phyloP scores from a whole-genome alignment of 2,888 invertebrate species.

The Dicyrtoma fusca region DNA sequence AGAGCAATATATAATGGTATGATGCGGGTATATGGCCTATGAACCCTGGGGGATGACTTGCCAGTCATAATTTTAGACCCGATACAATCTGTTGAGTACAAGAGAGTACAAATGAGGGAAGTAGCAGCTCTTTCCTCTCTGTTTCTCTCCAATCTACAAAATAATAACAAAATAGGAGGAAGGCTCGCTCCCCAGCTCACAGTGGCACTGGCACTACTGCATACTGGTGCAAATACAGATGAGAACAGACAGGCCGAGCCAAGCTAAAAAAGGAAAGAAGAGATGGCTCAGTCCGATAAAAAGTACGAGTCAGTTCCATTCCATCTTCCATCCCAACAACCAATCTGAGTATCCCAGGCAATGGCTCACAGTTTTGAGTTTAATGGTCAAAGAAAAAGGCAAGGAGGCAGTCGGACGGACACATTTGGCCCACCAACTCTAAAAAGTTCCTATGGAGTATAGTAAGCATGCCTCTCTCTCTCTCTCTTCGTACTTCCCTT shows the following conservation, averaged over 20 bases:
- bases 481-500: constrained; percentile 5
- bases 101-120: constrained; percentile 6
- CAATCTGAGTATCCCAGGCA: too few species aligned
- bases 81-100: constrained; percentile 37
- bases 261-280: constrained; percentile 36
- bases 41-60: constrained; percentile 20
- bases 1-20: too few species aligned
- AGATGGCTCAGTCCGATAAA: constrained; percentile 35
- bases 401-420: too few species aligned
- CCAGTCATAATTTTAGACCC: constrained; percentile 39
- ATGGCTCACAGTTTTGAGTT: too few species aligned
- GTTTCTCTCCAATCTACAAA: constrained; percentile 10
- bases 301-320: background rate
- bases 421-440: too few species aligned
- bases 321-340: too few species aligned
- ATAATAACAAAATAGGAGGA: constrained; percentile 13
- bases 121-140: background rate
- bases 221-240: too few species aligned
- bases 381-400: too few species aligned
- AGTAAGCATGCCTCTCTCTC: constrained; percentile 29
- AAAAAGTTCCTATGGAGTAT: constrained; percentile 8
- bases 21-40: too few species aligned
- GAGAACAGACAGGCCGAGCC: constrained; percentile 27
- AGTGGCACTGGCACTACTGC: too few species aligned
- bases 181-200: background rate